Base-by-base conservation (phyloP, 2,113 vertebrate genomes). In the Labeo rohita region DNA sequence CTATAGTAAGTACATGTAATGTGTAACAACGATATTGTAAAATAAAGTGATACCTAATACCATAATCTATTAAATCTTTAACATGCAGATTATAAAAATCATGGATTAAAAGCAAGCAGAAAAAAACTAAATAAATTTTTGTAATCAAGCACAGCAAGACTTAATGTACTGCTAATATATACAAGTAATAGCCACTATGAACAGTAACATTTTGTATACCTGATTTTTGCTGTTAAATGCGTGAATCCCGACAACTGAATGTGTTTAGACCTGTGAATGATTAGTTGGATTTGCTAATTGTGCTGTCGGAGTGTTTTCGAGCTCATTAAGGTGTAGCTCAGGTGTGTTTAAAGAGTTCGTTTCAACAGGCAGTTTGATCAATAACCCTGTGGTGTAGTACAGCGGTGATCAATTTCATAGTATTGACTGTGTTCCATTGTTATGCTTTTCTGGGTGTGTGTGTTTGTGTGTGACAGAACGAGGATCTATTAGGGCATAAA, bases 341-440 rank as follows among this genome's bases (percentile, higher is more conserved):
- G 90, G 92, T 85, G 72, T 78, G 34, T 90, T 92, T 95, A 94
- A 94, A 93, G 91, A 92, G 93, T 89, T 93, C 88, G 91, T 92
- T 92, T 92, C 54, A 90, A 66, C 85, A 73, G 90, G 91, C 87
- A 91, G 85, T 90, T 90, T 90, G 89, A 94, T 95, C 93, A 89
- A 95, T 94, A 82, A 88, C 84, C 18, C 16, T 84, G 90, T 89
- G 91, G 92, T 90, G 90, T 89, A 77, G 90, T 88, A 92, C 93
- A 92, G 93, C 87, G 88, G 92, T 91, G 92, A 94, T 94, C 93
- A 94, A 93, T 94, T 92, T 74, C 84, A 90, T 87, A 89, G 86
- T 93, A 95, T 94, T 86, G 93, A 93, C 91, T 88, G 89, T 81
- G 43, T 92, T 94, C 90, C 92, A 90, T 91, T 91, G 92, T 94